Evolutionary conservation across 37 sponge, comb jelly and placozoan genomes (phyloP).

Genomic region (Petrosia ficiformis): DNA sequence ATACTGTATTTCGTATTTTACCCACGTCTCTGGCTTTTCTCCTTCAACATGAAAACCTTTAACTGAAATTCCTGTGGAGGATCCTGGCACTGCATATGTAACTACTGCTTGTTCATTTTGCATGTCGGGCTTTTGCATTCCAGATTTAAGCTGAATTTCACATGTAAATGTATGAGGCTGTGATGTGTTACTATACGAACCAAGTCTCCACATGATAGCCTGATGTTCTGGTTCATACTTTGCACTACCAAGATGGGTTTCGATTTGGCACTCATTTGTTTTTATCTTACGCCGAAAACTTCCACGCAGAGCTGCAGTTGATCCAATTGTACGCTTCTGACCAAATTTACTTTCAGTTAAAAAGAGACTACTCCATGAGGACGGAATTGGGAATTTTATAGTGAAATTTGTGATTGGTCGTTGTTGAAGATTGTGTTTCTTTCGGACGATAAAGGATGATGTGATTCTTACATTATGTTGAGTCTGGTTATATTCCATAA

Average conservation of each 20-base stretch:
- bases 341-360: constrained; percentile 71
- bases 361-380: constrained; percentile 66
- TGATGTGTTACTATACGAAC: constrained; percentile 35
- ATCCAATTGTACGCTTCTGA: constrained; percentile 58
- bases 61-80: constrained; percentile 68
- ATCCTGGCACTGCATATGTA: constrained; percentile 73
- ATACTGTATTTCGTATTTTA: constrained; percentile 83
- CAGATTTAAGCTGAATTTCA: constrained; percentile 60
- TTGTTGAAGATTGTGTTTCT: constrained; percentile 65
- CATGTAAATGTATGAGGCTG: constrained; percentile 66
- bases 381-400: constrained; percentile 77
- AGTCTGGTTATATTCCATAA: constrained; percentile 70
- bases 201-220: constrained; percentile 80
- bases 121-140: constrained; percentile 67
- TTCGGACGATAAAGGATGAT: constrained; percentile 56
- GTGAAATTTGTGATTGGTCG: constrained; percentile 68
- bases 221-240: constrained; percentile 77
- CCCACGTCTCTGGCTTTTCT: constrained; percentile 70
- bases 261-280: constrained; percentile 23
- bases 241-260: constrained; percentile 60
- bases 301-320: constrained; percentile 60
- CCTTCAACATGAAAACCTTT: constrained; percentile 46
- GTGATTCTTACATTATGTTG: constrained; percentile 52
- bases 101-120: constrained; percentile 59
- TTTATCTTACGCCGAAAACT: constrained; percentile 73